Conservation (phyloP, 2,888 invertebrate genomes). For the Leptopilina drosophilae region DNA sequence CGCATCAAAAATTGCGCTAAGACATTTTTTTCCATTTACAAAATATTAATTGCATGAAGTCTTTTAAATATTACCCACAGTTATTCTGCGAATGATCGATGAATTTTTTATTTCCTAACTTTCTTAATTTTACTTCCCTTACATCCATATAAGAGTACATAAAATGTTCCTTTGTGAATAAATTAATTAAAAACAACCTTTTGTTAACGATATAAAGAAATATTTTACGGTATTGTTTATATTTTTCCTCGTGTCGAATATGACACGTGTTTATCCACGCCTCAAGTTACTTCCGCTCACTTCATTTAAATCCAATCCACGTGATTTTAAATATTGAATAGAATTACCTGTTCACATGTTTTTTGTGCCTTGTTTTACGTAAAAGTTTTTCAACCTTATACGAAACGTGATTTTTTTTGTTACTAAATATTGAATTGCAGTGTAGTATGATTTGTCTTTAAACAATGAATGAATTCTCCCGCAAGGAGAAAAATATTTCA, state of each 20-base stretch:
- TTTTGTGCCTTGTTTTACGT: neutral
- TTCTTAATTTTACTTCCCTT: too few species aligned
- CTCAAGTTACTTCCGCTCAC: neutral
- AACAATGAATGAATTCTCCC: too few species aligned
- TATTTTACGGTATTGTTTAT: neutral
- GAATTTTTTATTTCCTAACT: too few species aligned
- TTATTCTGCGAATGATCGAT: too few species aligned
- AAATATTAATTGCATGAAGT: neutral
- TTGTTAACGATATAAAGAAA: neutral
- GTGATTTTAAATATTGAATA: slow-evolving; percentile 15
- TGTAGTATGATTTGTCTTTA: too few species aligned
- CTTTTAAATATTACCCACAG: too few species aligned
- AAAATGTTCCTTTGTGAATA: too few species aligned
- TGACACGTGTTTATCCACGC: slow-evolving; percentile 27
- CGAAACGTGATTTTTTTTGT: neutral
- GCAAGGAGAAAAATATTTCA: neutral
- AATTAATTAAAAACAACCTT: neutral
- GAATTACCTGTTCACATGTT: neutral
- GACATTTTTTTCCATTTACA: too few species aligned
- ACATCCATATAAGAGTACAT: too few species aligned
- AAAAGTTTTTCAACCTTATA: neutral
- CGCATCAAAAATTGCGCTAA: neutral
- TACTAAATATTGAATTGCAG: neutral
- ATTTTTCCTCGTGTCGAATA: neutral
- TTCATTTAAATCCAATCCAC: slow-evolving; percentile 17